Conservation (phyloP, 2,797 vertebrate species). For the Notamacropus eugenii region DNA sequence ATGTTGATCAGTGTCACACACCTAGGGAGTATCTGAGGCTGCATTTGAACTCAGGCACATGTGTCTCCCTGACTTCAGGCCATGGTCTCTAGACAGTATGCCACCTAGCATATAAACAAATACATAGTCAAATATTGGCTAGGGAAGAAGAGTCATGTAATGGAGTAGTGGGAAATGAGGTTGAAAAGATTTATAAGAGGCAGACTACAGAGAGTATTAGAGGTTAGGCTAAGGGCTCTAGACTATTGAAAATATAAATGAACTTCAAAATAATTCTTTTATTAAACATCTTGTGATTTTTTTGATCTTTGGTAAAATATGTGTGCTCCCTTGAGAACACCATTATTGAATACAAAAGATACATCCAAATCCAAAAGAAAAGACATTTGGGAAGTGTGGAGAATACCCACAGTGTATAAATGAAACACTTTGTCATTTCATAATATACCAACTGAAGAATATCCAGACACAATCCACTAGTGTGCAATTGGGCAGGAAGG, state of each 20-base stretch:
- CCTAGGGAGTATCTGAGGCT: not conserved
- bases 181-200: not conserved
- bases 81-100: not conserved
- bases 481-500: not conserved
- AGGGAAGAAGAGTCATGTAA: not conserved
- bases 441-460: not conserved
- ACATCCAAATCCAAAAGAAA: not conserved
- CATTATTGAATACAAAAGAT: not conserved
- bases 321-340: not conserved
- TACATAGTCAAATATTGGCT: not conserved
- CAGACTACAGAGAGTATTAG: not conserved
- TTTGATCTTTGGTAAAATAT: not conserved
- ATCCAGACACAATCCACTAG: not conserved
- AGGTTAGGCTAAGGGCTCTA: not conserved
- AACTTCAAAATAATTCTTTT: not conserved
- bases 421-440: slow-evolving; percentile 8
- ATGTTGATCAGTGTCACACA: not conserved
- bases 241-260: not conserved
- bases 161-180: not conserved
- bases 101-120: not conserved
- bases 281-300: not conserved
- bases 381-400: not conserved
- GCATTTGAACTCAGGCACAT: not conserved
- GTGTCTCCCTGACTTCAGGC: not conserved
- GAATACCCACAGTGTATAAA: slow-evolving; percentile 3